These are phyloP conservation scores for Lasaia peninsularis DNA, from an alignment of 1,140 invertebrate species.

Conservation along the genomic window DNA sequence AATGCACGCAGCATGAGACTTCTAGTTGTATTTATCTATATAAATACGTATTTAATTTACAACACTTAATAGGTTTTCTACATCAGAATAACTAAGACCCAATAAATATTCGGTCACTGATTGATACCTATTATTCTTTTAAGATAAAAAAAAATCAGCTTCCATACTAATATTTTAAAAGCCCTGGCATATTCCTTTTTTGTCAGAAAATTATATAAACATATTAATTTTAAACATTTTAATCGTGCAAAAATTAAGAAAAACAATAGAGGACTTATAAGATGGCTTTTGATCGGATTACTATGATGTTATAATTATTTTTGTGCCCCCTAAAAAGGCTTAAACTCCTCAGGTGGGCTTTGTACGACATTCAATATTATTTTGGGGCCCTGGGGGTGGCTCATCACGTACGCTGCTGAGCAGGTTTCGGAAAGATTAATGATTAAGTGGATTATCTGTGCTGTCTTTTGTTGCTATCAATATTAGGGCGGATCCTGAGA, in stretches of 20 bases:
- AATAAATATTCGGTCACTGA: no score
- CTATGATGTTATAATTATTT: constrained; percentile 59
- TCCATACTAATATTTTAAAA: no score
- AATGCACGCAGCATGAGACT: no score
- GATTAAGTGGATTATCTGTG: constrained; percentile 42
- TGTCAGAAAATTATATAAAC: no score
- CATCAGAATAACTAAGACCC: no score
- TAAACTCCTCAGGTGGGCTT: constrained; percentile 62
- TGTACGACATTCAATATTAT: constrained; percentile 69
- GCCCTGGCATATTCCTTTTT: no score
- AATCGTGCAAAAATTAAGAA: constrained; percentile 1
- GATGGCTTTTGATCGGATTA: constrained; percentile 17
- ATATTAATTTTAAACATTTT: no score
- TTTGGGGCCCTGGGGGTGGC: constrained; percentile 38
- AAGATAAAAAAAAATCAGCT: no score
- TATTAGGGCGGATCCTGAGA: neutral
- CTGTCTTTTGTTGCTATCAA: neutral
- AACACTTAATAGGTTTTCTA: no score
- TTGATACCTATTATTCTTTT: no score
- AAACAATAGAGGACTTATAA: neutral
- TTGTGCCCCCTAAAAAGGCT: constrained; percentile 61
- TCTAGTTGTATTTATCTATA: no score
- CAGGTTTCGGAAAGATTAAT: constrained; percentile 39
- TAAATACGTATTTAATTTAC: no score
- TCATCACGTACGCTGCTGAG: constrained; percentile 33